These are phyloP conservation scores for Calyptomena viridis DNA, from an alignment of 2,113 vertebrate genomes.

Conservation along the genomic window DNA sequence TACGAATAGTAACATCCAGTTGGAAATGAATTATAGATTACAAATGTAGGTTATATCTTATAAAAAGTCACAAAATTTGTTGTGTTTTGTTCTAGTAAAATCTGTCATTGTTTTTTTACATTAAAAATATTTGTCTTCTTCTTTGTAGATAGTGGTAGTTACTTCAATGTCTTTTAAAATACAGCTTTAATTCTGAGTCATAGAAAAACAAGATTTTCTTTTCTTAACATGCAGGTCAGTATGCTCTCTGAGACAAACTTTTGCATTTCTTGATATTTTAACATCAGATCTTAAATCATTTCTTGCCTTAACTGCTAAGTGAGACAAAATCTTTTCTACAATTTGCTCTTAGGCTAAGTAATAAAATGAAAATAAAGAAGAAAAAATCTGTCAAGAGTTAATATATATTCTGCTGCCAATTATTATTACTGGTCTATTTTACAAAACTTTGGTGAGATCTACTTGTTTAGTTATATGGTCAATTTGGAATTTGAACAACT, in stretches of 20 bases:
- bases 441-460: not conserved
- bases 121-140: not conserved
- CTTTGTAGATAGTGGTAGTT: not conserved
- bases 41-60: not conserved
- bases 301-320: not conserved
- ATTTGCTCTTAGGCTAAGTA: not conserved
- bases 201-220: not conserved
- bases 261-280: not conserved
- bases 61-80: not conserved
- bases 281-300: not conserved
- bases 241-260: not conserved
- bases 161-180: not conserved
- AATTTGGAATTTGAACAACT: not conserved
- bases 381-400: not conserved
- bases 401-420: not conserved
- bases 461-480: not conserved
- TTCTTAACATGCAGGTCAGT: not conserved
- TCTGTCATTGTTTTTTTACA: not conserved
- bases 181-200: not conserved
- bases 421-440: not conserved
- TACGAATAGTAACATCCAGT: not conserved
- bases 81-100: not conserved
- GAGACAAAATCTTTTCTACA: not conserved
- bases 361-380: not conserved
- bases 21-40: not conserved